Base-by-base conservation (phyloP, 2,888 invertebrate species). In the Calephelis perditalis region DNA sequence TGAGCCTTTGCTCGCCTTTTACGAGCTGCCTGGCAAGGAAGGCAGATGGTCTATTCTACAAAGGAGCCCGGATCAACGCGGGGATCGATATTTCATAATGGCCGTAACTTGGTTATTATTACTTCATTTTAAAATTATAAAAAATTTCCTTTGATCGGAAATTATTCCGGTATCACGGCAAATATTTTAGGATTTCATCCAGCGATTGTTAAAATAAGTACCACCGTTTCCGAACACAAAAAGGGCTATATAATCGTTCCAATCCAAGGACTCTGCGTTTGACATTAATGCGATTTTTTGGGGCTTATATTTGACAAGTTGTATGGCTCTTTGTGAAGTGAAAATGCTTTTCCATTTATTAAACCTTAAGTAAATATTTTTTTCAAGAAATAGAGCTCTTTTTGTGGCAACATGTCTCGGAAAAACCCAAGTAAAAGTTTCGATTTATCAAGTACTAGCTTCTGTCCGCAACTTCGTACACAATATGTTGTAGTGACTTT, bases 221-320 rank as follows among this genome's bases (percentile, higher is more conserved):
- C 15, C 15, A 49, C 49, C 26, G 49, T 61, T 63, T 57, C 61
- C 47, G 49, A 54, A 44, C 46, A 37, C 61, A 61, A 62, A 63
- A 65, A 62, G 63, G 63, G 63, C 58, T 61, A 44, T 56, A 44
- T 62, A 65, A 65, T 63, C 65, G 58, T 45, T 60, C 52, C 40
- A 45, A 59, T 56, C 56, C 57, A 11, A 55, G 57, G 58, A 58
- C 61, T 60, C 60, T 62, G 63, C 54, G 58, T 60, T 63, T 63
- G 65, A 65, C 65, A 62, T 65, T 65, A 65, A 65, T 65, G 65
- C 62, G 65, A 63, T 59, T 63, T 61, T 63, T 63, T 61, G 63
- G 65, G 63, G 62, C 60, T 59, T 59, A 59, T 62, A 62, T 65
- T 62, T 63, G 65, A 63, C 65, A 63, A 56, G 63, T 63, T 63